phyloP scores from a whole-genome alignment of 1,140 invertebrate species.

The Coelopa frigida region DNA sequence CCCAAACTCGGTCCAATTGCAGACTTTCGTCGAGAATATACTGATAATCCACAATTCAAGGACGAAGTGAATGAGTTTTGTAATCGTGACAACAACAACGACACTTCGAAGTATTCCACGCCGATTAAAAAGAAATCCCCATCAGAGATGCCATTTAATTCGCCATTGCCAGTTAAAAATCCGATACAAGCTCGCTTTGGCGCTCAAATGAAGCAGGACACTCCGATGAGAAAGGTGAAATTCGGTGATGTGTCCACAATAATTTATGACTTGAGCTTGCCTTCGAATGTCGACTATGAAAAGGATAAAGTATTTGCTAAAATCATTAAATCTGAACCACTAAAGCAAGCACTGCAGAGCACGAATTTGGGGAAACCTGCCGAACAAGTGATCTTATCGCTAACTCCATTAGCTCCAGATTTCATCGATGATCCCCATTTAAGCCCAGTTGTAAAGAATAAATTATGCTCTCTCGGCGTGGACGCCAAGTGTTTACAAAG shows the following conservation, averaged over 20 bases:
- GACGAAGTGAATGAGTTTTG: conserved; percentile 41
- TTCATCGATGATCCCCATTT: conserved; percentile 35
- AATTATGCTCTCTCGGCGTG: conserved; percentile 48
- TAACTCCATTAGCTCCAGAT: conserved; percentile 16
- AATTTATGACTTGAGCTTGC: conserved; percentile 32
- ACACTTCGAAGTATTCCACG: conserved; percentile 8
- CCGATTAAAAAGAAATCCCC: conserved; percentile 18
- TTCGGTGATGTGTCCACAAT: conserved; percentile 35
- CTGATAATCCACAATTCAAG: conserved; percentile 49
- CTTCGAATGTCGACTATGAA: conserved; percentile 36
- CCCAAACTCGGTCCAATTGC: conserved; percentile 51
- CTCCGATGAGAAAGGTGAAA: conserved; percentile 36
- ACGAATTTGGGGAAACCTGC: conserved; percentile 17
- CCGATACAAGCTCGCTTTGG: conserved; percentile 27
- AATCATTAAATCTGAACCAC: conserved; percentile 32
- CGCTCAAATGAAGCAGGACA: conserved; percentile 36
- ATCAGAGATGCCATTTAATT: conserved; percentile 26
- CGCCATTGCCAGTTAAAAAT: conserved; percentile 34
- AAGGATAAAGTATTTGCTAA: conserved; percentile 37
- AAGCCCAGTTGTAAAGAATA: conserved; percentile 47
- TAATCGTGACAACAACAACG: conserved; percentile 5
- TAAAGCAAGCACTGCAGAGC: conserved; percentile 29
- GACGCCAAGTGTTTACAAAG: conserved; percentile 50
- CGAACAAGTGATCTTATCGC: conserved; percentile 24
- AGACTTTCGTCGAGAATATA: conserved; percentile 50